Base-by-base conservation (phyloP, 2,797 vertebrate species). In the Psittacula derbiana region DNA sequence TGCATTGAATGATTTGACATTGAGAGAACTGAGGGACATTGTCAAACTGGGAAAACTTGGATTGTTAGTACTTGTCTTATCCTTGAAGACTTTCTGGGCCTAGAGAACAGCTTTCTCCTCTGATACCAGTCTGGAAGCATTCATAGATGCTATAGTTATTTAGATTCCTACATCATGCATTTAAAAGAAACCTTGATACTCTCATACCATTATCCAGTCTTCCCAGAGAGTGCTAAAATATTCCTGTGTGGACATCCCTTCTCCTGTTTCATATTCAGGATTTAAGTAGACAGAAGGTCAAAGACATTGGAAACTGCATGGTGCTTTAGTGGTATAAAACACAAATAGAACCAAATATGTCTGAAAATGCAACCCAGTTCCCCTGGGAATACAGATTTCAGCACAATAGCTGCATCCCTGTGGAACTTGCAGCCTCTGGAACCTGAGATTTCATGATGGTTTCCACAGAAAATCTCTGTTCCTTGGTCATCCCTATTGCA, bases 11-110 rank as follows among this genome's bases (percentile, higher is more conserved):
- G 66, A 67, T 83, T 86, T 94, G 93, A 95, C 92, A 92, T 96
- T 95, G 94, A 93, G 89, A 93, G 86, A 93, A 87, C 86, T 74
- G 88, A 94, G 71, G 61, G 55, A 85, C 84, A 14, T 44, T 80
- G 71, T 76, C 40, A 13, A 43, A 58, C 78, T 66, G 67, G 1
- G 6, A 55, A 75, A 93, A 88, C 71, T 88, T 87, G 78, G 36
- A 12, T n/a, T 64, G 44, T 30, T 41, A 30, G n/a, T 73, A 10
- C 74, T 73, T 73, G 73, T 49, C 46, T 58, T 66, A 47, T 36
- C 12, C 38, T 33, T n/a, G 55, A 66, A 73, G 47, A 30, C 12
- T 86, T 87, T 28, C 60, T 67, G 57, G 67, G 36, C 50, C 55
- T 60, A 27, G 33, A 60, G 60, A 89, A 66, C 16, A 55, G 27